Base-by-base conservation (phyloP, 2,113 vertebrate species). In the Neolamprologus falcicula region DNA sequence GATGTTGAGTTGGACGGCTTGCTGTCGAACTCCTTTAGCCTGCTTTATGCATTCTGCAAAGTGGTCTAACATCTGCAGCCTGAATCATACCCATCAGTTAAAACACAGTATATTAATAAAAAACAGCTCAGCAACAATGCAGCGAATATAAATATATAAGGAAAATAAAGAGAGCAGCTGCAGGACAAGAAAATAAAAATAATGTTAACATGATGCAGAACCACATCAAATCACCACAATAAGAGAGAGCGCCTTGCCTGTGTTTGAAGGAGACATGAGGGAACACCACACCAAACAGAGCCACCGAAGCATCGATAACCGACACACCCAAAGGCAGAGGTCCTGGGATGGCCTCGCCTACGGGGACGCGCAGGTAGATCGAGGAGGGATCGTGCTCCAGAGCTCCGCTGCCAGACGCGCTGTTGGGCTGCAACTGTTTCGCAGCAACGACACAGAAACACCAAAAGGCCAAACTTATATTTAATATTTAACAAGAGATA, bases 1-100 rank as follows among this genome's bases (percentile, higher is more conserved):
- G 87, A 99, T 99, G 95, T 99, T 99, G 31, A 99, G 97, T 88
- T 99, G 99, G 71, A 99, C 99, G 4, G 99, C 98, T 94, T 99
- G 99, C 95, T 99, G 99, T 66, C 99, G 97, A 90, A 99, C 97
- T 82, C 98, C 98, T 96, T 99, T 99, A 61, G 99, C 98, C 95
- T 99, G 99, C 92, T 99, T 99, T 85, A 99, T 98, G 90, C 99
- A 99, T 94, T 99, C 99, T 13, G 99, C 99, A 96, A 99, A 99
- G 93, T 99, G 99, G 95, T 99, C 99, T 92, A 99, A 96, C 99
- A 99, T 99, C 91, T 99, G 99, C 66, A 99, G 95, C 88, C 99
- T 99, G 83, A 45, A 92, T 86, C 19, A 94, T 4, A 86, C 3
- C 82, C 17, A 33, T 35, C 3, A 12, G 10, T 7, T 14, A 31